Evolutionary conservation across 2,113 vertebrate genomes (phyloP), one percentile per base, ranked within the genome.

Genomic region (Forbesichthys papilliferus): DNA sequence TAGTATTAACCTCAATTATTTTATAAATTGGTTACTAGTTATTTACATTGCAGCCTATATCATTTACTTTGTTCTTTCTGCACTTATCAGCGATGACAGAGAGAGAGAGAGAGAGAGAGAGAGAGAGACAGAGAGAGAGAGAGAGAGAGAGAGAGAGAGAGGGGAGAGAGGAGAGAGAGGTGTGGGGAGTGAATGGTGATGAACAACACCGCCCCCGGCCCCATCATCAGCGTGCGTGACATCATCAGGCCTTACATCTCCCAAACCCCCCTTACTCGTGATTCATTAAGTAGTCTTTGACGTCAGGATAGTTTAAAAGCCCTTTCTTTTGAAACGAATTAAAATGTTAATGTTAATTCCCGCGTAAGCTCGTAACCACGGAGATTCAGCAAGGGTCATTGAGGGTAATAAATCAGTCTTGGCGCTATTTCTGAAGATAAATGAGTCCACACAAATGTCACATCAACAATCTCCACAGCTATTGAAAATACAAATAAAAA

Each of bases 291-390:
- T 68, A 80, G 66, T 76, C 73, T 79, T 76, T 89, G 88, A 90
- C 85, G 86, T 91, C 88, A 88, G 63, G n/a, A 42, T 56, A 8
- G 52, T 61, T 64, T 73, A 60, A 84, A 79, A 66, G 75, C 67
- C 79, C 66, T 81, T 84, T 83, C 82, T 78, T 34, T 36, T 62
- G 12, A 59, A 69, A 77, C 27, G 27, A 27, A 80, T 82, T 78
- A 85, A 81, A 83, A 83, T 71, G 69, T 78, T 42, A 42, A 60
- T 80, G 85, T 78, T 82, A 84, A 86, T 89, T 87, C 89, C 69
- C 86, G 67, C 36, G 80, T 64, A 36, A 71, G 61, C 33, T 52
- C 36, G 88, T 87, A 82, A 79, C 90, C 84, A 11, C 12, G 70
- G 88, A 8, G 65, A 88, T 79, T 18, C 53, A 2, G 18, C 74